Percentiles rank a stretch among this genome's conserved stretches.
Conservation (phyloP, 2,888 invertebrate species). For the Sarcophaga subvicina region DNA sequence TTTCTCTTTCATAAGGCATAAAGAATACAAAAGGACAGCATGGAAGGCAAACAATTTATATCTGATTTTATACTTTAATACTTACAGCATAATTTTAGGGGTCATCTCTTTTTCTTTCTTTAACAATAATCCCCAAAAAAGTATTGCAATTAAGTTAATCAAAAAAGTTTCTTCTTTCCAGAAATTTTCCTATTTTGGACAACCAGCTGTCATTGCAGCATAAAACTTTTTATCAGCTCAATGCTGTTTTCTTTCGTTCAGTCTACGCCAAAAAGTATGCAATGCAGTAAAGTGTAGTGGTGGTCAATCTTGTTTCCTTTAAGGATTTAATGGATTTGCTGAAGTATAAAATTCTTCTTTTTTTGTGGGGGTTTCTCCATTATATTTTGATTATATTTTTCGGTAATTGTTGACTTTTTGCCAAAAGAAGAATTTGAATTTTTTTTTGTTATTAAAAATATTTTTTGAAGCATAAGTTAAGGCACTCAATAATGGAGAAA, state of each 20-base stretch:
- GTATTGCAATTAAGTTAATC: conserved; percentile 73
- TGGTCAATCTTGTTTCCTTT: conserved; percentile 46
- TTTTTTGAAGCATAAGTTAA: conserved; percentile 8
- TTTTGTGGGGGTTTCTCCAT: not conserved
- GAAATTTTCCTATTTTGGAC: conserved; percentile 37
- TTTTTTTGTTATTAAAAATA: not conserved
- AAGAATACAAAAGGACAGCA: not conserved
- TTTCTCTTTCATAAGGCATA: conserved; percentile 37
- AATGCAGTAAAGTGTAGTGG: conserved; percentile 57
- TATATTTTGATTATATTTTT: conserved; percentile 3
- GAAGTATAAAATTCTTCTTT: too few species aligned
- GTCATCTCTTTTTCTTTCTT: conserved; percentile 12
- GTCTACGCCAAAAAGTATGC: conserved; percentile 65
- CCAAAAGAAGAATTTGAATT: not conserved
- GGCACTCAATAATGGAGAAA: not conserved
- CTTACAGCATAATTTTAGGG: conserved; percentile 38
- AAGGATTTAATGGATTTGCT: too few species aligned
- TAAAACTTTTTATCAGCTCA: conserved; percentile 18
- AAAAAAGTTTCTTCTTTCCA: conserved; percentile 70
- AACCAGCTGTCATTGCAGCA: conserved; percentile 69
- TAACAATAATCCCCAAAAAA: conserved; percentile 7
- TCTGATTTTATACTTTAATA: not conserved
- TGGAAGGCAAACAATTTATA: not conserved
- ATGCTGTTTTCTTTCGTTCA: not conserved
- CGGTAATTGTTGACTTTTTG: not conserved